Conservation (phyloP, 2,797 vertebrate species). For the Lagocephalus sceleratus region DNA sequence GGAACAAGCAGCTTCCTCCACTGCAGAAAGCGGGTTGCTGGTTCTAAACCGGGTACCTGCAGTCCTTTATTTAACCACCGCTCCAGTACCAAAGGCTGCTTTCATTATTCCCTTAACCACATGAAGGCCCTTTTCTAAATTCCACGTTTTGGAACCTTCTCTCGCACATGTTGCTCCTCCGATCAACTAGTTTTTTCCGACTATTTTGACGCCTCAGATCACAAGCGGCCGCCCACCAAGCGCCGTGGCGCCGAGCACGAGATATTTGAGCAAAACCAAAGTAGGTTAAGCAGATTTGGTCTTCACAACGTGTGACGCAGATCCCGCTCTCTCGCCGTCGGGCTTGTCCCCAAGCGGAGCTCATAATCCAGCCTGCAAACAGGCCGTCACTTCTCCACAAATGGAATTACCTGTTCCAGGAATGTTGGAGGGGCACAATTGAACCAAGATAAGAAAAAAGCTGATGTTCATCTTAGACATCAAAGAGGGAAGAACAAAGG, state of each 20-base stretch:
- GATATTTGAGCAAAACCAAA: slow-evolving; percentile 68
- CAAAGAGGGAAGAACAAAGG: no score
- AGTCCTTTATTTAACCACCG: not conserved
- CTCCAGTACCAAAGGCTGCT: not conserved
- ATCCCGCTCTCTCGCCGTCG: slow-evolving; percentile 56
- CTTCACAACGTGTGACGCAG: slow-evolving; percentile 75
- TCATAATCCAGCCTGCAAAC: slow-evolving; percentile 71
- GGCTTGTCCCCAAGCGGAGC: slow-evolving; percentile 64
- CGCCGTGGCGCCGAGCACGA: slow-evolving; percentile 26
- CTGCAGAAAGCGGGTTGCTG: slow-evolving; percentile 5
- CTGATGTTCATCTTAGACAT: not conserved
- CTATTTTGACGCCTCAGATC: slow-evolving; percentile 25
- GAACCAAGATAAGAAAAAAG: slow-evolving; percentile 23
- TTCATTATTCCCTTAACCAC: no score
- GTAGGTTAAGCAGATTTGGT: slow-evolving; percentile 80
- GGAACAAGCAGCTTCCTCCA: slow-evolving; percentile 38
- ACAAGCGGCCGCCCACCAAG: no score
- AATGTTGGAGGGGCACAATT: slow-evolving; percentile 60
- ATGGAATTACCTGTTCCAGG: slow-evolving; percentile 61
- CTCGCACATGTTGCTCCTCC: slow-evolving; percentile 22
- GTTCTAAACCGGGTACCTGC: slow-evolving; percentile 6
- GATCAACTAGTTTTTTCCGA: no score
- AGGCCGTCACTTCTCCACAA: slow-evolving; percentile 61
- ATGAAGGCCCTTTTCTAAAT: no score
- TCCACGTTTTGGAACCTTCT: no score